A percentile compares a stretch with the other conserved stretches of the same genome.
These are phyloP conservation scores for Stegostoma tigrinum DNA, from an alignment of 2,113 vertebrate genomes.

Conservation along the genomic window DNA sequence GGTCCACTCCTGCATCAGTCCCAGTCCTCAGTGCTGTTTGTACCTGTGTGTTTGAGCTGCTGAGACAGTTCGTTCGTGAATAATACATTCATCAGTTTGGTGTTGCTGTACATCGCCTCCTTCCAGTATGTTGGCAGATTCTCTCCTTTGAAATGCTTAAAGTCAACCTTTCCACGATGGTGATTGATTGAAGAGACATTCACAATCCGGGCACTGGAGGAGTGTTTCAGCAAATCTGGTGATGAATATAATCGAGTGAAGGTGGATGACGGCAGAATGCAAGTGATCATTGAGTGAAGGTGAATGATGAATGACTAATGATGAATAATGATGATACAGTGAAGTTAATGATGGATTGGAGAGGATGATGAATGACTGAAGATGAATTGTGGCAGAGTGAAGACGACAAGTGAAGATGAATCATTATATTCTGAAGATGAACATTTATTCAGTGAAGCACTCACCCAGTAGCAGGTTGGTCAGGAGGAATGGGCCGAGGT, in stretches of 20 bases:
- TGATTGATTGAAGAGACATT: constrained; percentile 68
- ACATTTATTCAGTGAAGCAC: neutral
- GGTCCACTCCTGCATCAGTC: no score
- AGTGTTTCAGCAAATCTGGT: constrained; percentile 56
- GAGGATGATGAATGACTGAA: no score
- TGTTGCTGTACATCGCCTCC: constrained; percentile 57
- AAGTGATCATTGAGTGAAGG: no score
- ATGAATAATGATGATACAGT: no score
- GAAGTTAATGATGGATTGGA: no score
- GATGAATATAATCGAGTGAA: no score
- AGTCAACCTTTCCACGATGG: constrained; percentile 51
- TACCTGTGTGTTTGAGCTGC: constrained; percentile 47
- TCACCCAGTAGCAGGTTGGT: constrained; percentile 76
- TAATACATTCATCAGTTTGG: constrained; percentile 74
- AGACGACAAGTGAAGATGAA: neutral
- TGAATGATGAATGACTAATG: no score
- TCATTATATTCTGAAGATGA: neutral
- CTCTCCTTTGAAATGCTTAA: constrained; percentile 58
- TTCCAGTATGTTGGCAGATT: rapidly evolving
- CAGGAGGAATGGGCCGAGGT: constrained; percentile 77
- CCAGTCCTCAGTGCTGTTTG: no score
- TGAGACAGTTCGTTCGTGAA: constrained; percentile 67
- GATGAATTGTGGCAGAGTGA: no score
- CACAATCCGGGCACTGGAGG: constrained; percentile 63
- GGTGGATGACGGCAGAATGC: neutral